Conservation (phyloP, 2,797 vertebrate genomes). For the Anisognathus igniventris region DNA sequence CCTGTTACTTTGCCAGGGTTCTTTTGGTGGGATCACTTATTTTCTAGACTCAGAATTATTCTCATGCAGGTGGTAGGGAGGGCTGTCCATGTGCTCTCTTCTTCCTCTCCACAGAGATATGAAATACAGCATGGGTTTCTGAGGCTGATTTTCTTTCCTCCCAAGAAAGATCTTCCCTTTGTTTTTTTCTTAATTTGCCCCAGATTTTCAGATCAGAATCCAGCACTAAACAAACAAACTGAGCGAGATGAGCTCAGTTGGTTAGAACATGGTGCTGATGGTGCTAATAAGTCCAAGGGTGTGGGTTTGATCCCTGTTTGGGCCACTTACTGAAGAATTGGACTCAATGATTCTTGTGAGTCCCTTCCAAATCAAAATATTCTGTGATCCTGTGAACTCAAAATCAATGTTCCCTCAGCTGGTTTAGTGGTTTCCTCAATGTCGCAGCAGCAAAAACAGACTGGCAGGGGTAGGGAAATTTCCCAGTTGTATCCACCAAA, state of each 20-base stretch:
- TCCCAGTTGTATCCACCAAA: not conserved
- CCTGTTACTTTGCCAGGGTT: not conserved
- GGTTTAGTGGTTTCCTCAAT: not conserved
- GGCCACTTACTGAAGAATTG: not conserved
- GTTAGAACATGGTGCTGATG: not conserved
- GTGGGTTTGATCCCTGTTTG: not conserved
- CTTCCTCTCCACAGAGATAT: not conserved
- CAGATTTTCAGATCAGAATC: conserved; percentile 7
- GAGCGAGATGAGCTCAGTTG: not conserved
- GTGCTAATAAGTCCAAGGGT: not conserved
- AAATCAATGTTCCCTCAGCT: not conserved
- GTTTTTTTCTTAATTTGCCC: conserved; percentile 20
- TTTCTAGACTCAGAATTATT: not conserved
- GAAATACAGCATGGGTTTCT: not conserved
- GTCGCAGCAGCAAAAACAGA: not conserved
- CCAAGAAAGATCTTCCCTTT: conserved; percentile 3
- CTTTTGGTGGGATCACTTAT: not conserved
- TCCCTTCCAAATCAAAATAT: not conserved
- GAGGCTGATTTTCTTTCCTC: not conserved
- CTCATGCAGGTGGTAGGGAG: not conserved
- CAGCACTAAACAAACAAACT: not conserved
- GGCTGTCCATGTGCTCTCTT: not conserved
- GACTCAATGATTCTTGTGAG: not conserved
- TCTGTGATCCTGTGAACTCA: not conserved
- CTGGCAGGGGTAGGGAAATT: not conserved